Base-by-base conservation (phyloP, 2,113 vertebrate species). In the Egretta garzetta region DNA sequence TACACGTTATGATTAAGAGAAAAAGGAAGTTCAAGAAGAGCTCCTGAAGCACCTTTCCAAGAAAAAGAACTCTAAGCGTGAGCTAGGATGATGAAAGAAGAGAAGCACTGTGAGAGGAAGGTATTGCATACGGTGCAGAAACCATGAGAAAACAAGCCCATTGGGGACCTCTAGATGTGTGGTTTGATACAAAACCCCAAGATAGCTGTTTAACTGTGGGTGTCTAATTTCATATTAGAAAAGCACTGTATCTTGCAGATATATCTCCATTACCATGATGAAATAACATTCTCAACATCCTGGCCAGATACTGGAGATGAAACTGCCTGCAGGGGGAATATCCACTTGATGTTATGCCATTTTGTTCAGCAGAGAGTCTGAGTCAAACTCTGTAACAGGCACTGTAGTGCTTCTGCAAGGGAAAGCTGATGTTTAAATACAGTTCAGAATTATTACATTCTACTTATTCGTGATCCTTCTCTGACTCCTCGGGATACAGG, bases 151-250 rank as follows among this genome's bases (percentile, higher is more conserved):
- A 95, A 94, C 60, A 91, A 96, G 86, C 62, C 96, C 89, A 85
- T 80, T 96, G 84, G 94, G 89, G 81, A 91, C 66, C 77, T 75
- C 37, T 33, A 90, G 94, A 96, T 91, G 77, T 80, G 91, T 67
- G 95, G 90, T 86, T 96, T 92, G 97, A 97, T 91, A 91, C 30
- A 52, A 95, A 88, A 79, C 80, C 81, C 96, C 87, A 88, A 85
- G 91, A 70, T 0, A 93, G n/a, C 71, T 95, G 70, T 94, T 96
- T 82, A 94, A 94, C 73, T 91, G 62, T 43, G 50, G 77, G 80
- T 82, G 49, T 93, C 73, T 93, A 58, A 89, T 94, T 96, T 91
- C 95, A 76, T 4, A 66, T 70, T 55, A 85, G 66, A 66, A 75
- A 89, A 96, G 50, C 81, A 37, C 58, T 90, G 58, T 62, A 89